Percentiles rank a stretch among this genome's conserved stretches.
phyloP scores from a whole-genome alignment of 2,888 invertebrate species.

The Copidosoma aretas region DNA sequence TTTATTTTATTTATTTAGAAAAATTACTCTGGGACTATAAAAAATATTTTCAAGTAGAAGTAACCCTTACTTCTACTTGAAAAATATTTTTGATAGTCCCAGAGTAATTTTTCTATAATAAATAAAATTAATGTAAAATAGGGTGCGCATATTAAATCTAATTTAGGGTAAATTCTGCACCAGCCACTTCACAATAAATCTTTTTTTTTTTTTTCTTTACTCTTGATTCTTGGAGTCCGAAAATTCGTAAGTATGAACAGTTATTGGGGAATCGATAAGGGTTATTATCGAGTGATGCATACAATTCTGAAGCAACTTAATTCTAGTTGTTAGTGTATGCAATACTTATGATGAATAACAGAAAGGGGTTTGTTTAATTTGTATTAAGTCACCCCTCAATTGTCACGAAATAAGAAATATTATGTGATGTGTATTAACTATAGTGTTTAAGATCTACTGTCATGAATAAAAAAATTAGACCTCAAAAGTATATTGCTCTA shows the following conservation, averaged over 20 bases:
- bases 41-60: not conserved
- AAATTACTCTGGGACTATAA: slow-evolving; percentile 23
- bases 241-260: too few relatives aligned
- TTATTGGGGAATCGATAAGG: too few relatives aligned
- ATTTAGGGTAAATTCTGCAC: slow-evolving; percentile 25
- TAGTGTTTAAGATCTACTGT: slow-evolving; percentile 53
- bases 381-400: slow-evolving; percentile 48
- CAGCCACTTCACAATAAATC: slow-evolving; percentile 25
- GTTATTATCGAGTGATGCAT: slow-evolving; percentile 3
- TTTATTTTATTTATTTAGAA: slow-evolving; percentile 12
- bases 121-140: slow-evolving; percentile 22
- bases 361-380: slow-evolving; percentile 43
- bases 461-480: slow-evolving; percentile 50
- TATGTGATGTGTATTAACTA: slow-evolving; percentile 60
- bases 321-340: slow-evolving; percentile 26
- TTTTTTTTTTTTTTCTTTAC: slow-evolving; percentile 18
- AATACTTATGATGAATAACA: slow-evolving; percentile 22
- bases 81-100: not conserved
- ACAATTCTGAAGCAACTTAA: slow-evolving; percentile 9
- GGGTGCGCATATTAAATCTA: slow-evolving; percentile 18
- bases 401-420: slow-evolving; percentile 49
- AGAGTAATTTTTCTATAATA: slow-evolving; percentile 22
- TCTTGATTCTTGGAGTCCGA: too few relatives aligned
- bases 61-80: not conserved
- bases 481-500: slow-evolving; percentile 14